Conservation (phyloP, 2,113 vertebrate species). For the Odontesthes bonariensis region DNA sequence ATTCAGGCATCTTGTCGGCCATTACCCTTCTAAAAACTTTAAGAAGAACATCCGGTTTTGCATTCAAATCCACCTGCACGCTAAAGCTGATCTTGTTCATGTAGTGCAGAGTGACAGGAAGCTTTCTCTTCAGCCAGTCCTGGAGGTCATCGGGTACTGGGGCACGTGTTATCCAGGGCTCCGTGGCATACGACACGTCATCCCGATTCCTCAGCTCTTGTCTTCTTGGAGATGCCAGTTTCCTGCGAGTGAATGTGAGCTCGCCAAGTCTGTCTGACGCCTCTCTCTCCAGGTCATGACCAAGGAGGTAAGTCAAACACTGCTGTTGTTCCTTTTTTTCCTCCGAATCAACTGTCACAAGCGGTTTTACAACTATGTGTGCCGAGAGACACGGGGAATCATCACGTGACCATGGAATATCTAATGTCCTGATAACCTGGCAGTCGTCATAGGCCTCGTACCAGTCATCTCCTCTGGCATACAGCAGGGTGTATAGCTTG, state of each 20-base stretch:
- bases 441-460: conserved; percentile 84
- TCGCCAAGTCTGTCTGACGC: conserved; percentile 74
- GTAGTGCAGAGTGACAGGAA: conserved; percentile 73
- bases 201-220: conserved; percentile 74
- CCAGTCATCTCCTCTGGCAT: conserved; percentile 69
- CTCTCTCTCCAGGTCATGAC: conserved; percentile 74
- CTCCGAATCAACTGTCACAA: conserved; percentile 53
- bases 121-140: conserved; percentile 49
- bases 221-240: conserved; percentile 75
- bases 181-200: conserved; percentile 70
- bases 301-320: conserved; percentile 74
- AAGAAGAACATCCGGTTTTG: conserved; percentile 66
- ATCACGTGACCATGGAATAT: conserved; percentile 74
- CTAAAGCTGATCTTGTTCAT: conserved; percentile 66
- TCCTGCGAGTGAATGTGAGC: conserved; percentile 81
- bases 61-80: conserved; percentile 55
- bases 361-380: conserved; percentile 62
- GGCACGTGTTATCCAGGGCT: conserved; percentile 78
- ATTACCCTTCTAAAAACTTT: conserved; percentile 56
- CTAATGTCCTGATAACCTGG: conserved; percentile 80
- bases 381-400: conserved; percentile 51
- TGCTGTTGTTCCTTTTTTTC: conserved; percentile 56
- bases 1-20: conserved; percentile 31
- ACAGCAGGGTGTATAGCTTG: conserved; percentile 78
- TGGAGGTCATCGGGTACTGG: conserved; percentile 68